Evolutionary conservation across 2,797 vertebrate species (phyloP).

Genomic region (Chanos chanos): DNA sequence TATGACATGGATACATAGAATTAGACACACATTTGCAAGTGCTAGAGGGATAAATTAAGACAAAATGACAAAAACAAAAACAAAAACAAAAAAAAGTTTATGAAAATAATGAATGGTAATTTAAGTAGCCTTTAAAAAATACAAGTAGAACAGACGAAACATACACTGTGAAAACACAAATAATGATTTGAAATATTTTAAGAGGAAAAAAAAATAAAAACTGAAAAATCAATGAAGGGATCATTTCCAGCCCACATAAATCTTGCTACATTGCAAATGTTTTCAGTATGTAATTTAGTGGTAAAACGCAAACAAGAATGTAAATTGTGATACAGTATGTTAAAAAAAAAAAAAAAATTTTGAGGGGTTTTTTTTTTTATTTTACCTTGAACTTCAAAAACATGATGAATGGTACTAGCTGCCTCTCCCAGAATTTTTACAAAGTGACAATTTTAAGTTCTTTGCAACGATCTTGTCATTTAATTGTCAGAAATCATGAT

Average conservation of each 20-base stretch:
- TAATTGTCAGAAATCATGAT: not conserved
- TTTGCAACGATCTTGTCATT: conserved; percentile 25
- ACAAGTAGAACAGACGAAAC: conserved; percentile 3
- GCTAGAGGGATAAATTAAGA: conserved; percentile 43
- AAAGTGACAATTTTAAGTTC: conserved; percentile 20
- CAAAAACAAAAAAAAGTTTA: not conserved
- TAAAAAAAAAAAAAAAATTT: not conserved
- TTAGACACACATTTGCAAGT: conserved; percentile 17
- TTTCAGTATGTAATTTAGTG: conserved; percentile 21
- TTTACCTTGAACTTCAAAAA: conserved; percentile 20
- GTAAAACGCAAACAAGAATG: conserved; percentile 19
- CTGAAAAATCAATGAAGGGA: not conserved
- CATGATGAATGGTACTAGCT: conserved; percentile 26
- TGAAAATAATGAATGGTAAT: conserved; percentile 1
- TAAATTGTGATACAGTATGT: conserved; percentile 29
- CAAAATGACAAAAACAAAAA: conserved; percentile 19
- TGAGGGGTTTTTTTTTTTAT: conserved; percentile 4
- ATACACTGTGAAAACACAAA: conserved; percentile 13
- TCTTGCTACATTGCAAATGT: conserved; percentile 27
- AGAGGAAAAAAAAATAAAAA: conserved; percentile 32
- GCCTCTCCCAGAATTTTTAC: too few species aligned
- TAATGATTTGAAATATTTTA: conserved; percentile 13
- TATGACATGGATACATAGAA: conserved; percentile 43
- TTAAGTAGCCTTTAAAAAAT: conserved; percentile 30
- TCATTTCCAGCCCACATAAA: conserved; percentile 2